These are phyloP conservation scores for Epizoanthus ramosus DNA, from an alignment of 92 coral and sea anemone species.

Conservation along the genomic window DNA sequence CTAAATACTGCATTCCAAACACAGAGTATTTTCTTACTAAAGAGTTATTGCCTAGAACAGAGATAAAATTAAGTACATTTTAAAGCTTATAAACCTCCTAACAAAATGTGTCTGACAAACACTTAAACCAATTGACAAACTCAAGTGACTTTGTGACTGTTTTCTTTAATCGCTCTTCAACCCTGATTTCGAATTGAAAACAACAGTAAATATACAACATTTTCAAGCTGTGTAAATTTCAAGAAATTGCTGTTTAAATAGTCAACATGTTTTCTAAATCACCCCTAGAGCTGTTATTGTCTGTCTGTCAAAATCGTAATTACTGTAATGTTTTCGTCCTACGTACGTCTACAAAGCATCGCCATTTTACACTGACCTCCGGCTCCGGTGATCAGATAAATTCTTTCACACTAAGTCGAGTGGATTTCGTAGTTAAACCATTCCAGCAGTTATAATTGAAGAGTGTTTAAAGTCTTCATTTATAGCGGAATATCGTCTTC, in stretches of 20 bases:
- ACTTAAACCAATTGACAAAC: too few species aligned
- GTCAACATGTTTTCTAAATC: conserved; percentile 12
- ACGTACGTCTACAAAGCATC: background rate
- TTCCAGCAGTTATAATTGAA: background rate
- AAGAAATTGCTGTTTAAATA: background rate
- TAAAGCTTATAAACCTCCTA: too few species aligned
- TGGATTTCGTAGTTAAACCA: conserved; percentile 11
- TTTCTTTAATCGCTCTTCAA: background rate
- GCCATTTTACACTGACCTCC: conserved; percentile 7
- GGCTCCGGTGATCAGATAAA: background rate
- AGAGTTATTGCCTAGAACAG: too few species aligned
- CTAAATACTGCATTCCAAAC: too few species aligned
- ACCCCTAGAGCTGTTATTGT: background rate
- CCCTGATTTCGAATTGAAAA: background rate
- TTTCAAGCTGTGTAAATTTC: conserved; percentile 6
- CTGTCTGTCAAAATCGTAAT: conserved; percentile 9
- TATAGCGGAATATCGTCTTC: background rate
- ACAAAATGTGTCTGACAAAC: too few species aligned
- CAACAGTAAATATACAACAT: background rate
- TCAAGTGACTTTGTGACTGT: conserved; percentile 2
- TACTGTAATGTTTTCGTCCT: background rate
- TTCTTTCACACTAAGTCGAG: background rate
- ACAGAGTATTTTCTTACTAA: too few species aligned
- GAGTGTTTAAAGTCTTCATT: background rate
- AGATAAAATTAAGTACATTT: too few species aligned